A percentile compares a stretch with the other conserved stretches of the same genome.
These are phyloP conservation scores for Guaruba guarouba DNA, from an alignment of 2,113 vertebrate genomes.

Conservation along the genomic window DNA sequence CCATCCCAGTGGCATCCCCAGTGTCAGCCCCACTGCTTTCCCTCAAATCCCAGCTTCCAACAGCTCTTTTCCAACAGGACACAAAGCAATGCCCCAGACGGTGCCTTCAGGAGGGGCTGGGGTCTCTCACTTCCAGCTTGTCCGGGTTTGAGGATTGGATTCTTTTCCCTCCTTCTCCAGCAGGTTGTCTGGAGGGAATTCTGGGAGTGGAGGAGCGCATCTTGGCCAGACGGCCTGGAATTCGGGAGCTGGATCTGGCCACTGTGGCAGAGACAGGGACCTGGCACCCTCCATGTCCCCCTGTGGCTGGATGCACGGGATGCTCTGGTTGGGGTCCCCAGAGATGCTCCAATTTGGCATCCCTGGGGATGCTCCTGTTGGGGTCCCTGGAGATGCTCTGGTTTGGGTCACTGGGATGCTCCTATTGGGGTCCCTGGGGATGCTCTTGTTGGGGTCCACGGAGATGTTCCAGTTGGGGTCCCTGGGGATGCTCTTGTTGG, in stretches of 20 bases:
- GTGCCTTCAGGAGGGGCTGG: neutral
- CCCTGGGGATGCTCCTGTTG: fast-evolving
- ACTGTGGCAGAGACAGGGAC: neutral
- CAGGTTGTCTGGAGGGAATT: neutral
- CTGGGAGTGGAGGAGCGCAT: neutral
- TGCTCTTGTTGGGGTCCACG: fast-evolving
- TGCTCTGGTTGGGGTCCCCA: fast-evolving
- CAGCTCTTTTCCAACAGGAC: fast-evolving
- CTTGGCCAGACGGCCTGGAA: conserved; percentile 46
- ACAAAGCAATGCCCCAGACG: fast-evolving
- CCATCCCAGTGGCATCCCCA: neutral
- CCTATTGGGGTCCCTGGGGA: fast-evolving
- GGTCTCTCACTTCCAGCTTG: fast-evolving
- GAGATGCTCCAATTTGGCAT: neutral
- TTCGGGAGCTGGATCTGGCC: neutral
- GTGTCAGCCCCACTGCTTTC: neutral
- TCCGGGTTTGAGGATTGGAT: fast-evolving
- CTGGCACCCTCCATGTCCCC: neutral
- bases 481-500: neutral
- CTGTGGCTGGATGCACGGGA: fast-evolving
- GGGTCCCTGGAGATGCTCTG: neutral
- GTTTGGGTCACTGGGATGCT: neutral
- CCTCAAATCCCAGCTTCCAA: neutral
- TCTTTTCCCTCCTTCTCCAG: neutral
- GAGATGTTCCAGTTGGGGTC: neutral